Evolutionary conservation across 2,888 invertebrate genomes (phyloP), one percentile per base, ranked within the genome.

Genomic region (Chalcis sispes): DNA sequence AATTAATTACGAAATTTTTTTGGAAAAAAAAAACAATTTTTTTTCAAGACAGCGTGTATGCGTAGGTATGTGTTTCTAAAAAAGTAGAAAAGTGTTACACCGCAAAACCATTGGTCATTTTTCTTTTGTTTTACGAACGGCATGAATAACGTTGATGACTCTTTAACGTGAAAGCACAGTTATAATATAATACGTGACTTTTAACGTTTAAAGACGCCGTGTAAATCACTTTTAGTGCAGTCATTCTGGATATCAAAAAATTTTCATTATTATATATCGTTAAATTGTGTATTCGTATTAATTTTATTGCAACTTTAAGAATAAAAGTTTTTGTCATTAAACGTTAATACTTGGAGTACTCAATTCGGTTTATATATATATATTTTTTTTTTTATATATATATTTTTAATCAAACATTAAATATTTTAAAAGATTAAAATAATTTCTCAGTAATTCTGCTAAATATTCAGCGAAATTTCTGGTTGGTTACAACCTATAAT

Each of bases 171-270:
- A 20, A 52, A 52, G 50, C 40, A 66, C 61, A 67, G 73, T 72
- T 66, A 72, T 50, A 40, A 36, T 52, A 18, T 62, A 52, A 75
- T 50, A 59, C 59, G 66, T 50, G 74, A 75, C 64, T 75, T 70
- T 56, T 56, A 62, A 64, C 48, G 56, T 64, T 62, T 50, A 23
- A 36, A 46, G 40, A 46, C 32, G 74, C 2, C 20, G 36, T 40
- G 64, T 75, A 75, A 75, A 75, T 75, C 75, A 64, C 64, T 75
- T 62, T 64, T 52, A 75, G 36, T 56, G 56, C 40, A 64, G 74
- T 52, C 69, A 69, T 75, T 75, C 42, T 62, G 10, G 54, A 46
- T 36, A 70, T 75, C 15, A 61, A 75, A 70, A 73, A 64, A 48
- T 62, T 56, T 61, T 50, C 50, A 27, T 52, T 62, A 62, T 54